Evolutionary conservation across 2,888 invertebrate species (phyloP).

Genomic region (Tetragnatha montana): DNA sequence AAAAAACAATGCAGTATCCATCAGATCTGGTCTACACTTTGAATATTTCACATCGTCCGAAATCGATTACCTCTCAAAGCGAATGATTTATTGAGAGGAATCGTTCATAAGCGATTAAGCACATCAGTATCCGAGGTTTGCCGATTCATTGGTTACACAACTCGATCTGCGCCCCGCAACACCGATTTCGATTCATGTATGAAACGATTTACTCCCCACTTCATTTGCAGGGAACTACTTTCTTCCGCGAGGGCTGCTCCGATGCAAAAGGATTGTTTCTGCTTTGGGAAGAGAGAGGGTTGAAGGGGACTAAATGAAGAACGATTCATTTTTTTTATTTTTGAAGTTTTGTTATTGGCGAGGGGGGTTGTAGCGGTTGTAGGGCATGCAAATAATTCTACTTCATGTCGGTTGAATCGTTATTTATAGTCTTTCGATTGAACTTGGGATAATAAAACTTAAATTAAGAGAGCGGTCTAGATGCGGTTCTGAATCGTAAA

Average conservation of each 20-base stretch:
- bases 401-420: not conserved
- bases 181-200: constrained; percentile 49
- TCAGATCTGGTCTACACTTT: constrained; percentile 44
- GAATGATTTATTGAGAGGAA: constrained; percentile 60
- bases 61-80: constrained; percentile 62
- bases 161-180: constrained; percentile 18
- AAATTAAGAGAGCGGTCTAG: not conserved
- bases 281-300: constrained; percentile 12
- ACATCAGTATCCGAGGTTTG: constrained; percentile 50
- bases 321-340: too few species aligned
- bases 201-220: constrained; percentile 49
- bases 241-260: constrained; percentile 25
- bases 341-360: too few species aligned
- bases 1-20: constrained; percentile 57
- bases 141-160: constrained; percentile 51
- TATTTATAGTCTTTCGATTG: constrained; percentile 16
- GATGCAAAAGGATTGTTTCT: constrained; percentile 21
- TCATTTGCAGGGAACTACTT: constrained; percentile 42
- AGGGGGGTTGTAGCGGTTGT: not conserved
- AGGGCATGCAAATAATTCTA: constrained; percentile 18
- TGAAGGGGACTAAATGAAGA: constrained; percentile 3
- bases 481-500: not conserved
- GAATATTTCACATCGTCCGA: constrained; percentile 55
- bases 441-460: not conserved
- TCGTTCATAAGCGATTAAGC: constrained; percentile 51